phyloP scores from a whole-genome alignment of 2,113 vertebrate genomes.

The Leptobrachium leishanense region DNA sequence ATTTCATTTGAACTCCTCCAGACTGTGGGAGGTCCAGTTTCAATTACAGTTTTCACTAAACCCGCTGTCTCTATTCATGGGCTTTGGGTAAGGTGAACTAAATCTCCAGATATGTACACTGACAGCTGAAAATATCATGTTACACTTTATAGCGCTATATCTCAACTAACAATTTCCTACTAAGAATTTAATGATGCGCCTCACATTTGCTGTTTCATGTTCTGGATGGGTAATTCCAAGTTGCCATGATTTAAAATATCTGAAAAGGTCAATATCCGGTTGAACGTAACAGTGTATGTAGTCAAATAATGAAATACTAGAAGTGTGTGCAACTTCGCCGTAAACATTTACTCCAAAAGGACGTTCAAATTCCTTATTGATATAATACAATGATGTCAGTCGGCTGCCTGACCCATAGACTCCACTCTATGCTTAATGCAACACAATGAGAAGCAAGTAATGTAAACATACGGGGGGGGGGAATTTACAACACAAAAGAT shows the following conservation, averaged over 20 bases:
- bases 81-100: constrained; percentile 39
- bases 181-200: constrained; percentile 26
- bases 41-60: constrained; percentile 42
- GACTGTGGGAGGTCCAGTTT: constrained; percentile 47
- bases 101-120: constrained; percentile 40
- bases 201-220: constrained; percentile 39
- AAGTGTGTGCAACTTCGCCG: too few relatives aligned
- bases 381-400: too few relatives aligned
- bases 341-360: too few relatives aligned
- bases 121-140: constrained; percentile 44
- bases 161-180: constrained; percentile 44
- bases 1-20: constrained; percentile 49
- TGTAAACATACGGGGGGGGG: too few relatives aligned
- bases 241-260: not conserved
- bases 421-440: too few relatives aligned
- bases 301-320: too few relatives aligned
- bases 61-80: constrained; percentile 47
- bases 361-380: too few relatives aligned
- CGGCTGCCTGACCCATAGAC: too few relatives aligned
- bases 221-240: not conserved
- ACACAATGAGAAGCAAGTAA: too few relatives aligned
- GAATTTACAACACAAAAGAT: too few relatives aligned
- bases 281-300: not conserved
- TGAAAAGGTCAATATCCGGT: constrained; percentile 38
- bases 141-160: constrained; percentile 42